Base-by-base conservation (phyloP, 2,888 invertebrate species). In the Lasioglossum zephyrum region DNA sequence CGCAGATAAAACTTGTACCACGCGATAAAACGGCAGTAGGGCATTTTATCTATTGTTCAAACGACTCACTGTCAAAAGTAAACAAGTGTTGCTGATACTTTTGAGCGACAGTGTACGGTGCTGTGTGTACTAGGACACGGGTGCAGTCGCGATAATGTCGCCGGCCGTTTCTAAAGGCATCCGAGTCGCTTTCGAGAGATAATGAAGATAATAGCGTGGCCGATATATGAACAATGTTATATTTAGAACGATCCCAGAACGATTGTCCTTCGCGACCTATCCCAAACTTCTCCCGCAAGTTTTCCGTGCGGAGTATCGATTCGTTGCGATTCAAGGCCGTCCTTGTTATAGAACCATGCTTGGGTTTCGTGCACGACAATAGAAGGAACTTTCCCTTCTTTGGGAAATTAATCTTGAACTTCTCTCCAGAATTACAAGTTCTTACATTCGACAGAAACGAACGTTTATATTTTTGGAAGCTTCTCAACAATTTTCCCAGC, bases 171-270 rank as follows among this genome's bases (percentile, higher is more conserved):
- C 73, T 39, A 53, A 79, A 82, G 69, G 75, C 82, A 82, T 79
- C 79, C 79, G 82, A 57, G 47, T 53, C 41, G 82, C 81, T 81
- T 77, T 77, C 79, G 53, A 73, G 79, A 85, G 85, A 85, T 85
- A 85, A 85, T 72, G 82, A 82, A 80, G 85, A 85, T 85, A 85
- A 80, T 74, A n/a, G 63, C 75, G 18, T 49, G 49, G 3, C 70
- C 60, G 74, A 75, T 69, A 69, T 74, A 63, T 3, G 53, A 53
- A 53, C 70, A 63, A 53, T 72, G 82, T 70, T 85, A 85, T 85
- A 85, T 85, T 85, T 85, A 85, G 85, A 85, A 77, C 47, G 72
- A 53, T 72, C 26, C 63, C 57, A 49, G 39, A 36, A 49, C 57
- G 74, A 83, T 76, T 72, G 84, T 78, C 81, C 81, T 84, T 76